Evolutionary conservation across 2,888 invertebrate species (phyloP), one percentile per base, ranked within the genome.

Genomic region (Habrosyne pyritoides): DNA sequence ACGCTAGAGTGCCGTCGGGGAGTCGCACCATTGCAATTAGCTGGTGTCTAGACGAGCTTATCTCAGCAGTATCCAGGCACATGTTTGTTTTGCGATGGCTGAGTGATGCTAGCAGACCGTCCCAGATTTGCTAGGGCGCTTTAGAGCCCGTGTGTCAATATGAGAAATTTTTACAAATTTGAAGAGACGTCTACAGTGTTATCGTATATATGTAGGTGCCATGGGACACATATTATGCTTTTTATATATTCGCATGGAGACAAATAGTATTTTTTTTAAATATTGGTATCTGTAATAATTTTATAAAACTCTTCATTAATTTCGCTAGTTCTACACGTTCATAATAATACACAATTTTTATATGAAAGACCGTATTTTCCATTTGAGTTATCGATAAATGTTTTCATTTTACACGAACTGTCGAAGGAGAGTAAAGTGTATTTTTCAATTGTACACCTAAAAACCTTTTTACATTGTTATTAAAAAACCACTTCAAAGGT

Each of bases 11-110:
- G 42, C 55, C 61, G 59, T 54, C 54, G 49, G 60, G 55, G 61
- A 58, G 62, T 62, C 54, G 57, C 56, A 56, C 56, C 62, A 57
- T 55, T 61, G 64, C 77, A 80, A 81, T 83, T 79, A 79, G 75
- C 63, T 58, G 60, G 63, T 61, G 79, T 78, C 77, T 82, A 81
- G 79, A 81, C 77, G 55, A 64, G 67, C 68, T 77, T 80, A 81
- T 82, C 77, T 76, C 62, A 53, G 53, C 62, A 53, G 53, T 62
- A 55, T 33, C 33, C 33, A 60, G 60, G 61, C 65, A 69, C 66
- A 60, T 75, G 74, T 74, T 69, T 63, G 59, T 64, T 57, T 62
- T 55, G 47, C 46, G 53, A 26, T 24, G 52, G 6, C 36, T 49
- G 28, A 36, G 6, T 22, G 36, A 49, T 50, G 54, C 53, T 52